Base-by-base conservation (phyloP, 2,888 invertebrate species). In the Rhagophthalmus giganteus region DNA sequence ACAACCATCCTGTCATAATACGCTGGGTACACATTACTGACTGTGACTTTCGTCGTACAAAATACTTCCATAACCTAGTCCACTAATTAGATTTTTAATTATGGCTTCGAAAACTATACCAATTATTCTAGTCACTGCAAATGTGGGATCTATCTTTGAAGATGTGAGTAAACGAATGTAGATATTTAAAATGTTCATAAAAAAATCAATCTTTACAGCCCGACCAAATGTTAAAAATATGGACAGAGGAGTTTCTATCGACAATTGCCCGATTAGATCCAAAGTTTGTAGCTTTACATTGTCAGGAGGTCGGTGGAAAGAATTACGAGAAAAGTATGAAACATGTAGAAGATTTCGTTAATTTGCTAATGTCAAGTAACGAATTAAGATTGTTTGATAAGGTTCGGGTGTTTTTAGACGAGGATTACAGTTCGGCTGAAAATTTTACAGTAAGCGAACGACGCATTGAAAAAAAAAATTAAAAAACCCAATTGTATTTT, bases 291-390 rank as follows among this genome's bases (percentile, higher is more conserved):
- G 95, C 93, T 2, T 77, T 97, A 15, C 96, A 97, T 75, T 86
- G 94, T 64, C 96, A 97, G 74, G 96, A 97, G 77, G 88, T 95
- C 7, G 97, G 97, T 9, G 97, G 97, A 9, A 97, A 97, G 73
- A 90, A 94, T 55, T 96, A 94, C 70, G 92, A 94, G 75, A 89
- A 91, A 69, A 93, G 93, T 41, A 95, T 94, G 92, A 90, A 92
- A 71, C 88, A 93, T 72, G 94, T 96, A 2, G 85, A 93, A 70
- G 85, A 91, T 69, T 96, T 96, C 74, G 87, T 95, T 54, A 87
- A 88, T 71, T 78, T 87, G 55, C 79, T 95, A 54, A 85, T 89
- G 75, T 85, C 88, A 59, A 90, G 90, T 58, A 87, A 88, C 35
- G 90, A 90, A 74, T 76, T 94, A 64, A 76, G 86, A 63, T 79